Conservation (phyloP, 2,113 vertebrate genomes). For the Polypterus bichir region DNA sequence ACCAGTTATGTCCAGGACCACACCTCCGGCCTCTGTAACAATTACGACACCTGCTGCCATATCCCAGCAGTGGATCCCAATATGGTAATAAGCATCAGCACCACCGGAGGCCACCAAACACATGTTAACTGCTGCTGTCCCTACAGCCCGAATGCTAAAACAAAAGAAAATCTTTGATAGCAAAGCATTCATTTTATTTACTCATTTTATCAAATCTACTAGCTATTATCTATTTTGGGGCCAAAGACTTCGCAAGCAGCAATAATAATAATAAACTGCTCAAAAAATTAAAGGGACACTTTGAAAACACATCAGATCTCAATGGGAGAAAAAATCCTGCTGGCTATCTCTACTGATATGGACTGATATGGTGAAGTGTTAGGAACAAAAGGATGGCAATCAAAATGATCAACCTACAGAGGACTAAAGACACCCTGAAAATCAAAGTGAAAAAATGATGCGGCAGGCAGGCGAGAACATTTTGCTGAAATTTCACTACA, state of each 20-base stretch:
- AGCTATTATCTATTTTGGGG: background rate
- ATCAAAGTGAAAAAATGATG: too few species aligned
- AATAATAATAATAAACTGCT: background rate
- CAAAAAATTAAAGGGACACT: background rate
- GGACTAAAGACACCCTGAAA: too few species aligned
- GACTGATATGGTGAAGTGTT: too few species aligned
- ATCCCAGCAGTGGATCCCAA: slow-evolving; percentile 94
- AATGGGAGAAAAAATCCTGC: background rate
- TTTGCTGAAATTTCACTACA: too few species aligned
- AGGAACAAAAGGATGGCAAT: too few species aligned
- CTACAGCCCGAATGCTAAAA: slow-evolving; percentile 70
- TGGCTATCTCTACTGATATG: background rate
- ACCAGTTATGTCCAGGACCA: slow-evolving; percentile 78
- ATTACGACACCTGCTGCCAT: slow-evolving; percentile 84
- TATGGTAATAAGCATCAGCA: slow-evolving; percentile 85
- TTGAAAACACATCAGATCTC: background rate
- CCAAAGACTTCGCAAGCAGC: background rate
- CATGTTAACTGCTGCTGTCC: slow-evolving; percentile 88
- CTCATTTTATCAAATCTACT: background rate
- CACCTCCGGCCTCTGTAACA: slow-evolving; percentile 75
- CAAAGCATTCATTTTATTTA: background rate
- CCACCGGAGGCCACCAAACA: slow-evolving; percentile 80
- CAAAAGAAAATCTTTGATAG: background rate
- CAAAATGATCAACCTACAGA: too few species aligned
- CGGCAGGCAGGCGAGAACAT: too few species aligned